A percentile compares a stretch with the other conserved stretches of the same genome.
Evolutionary conservation across 2,113 vertebrate species (phyloP).

Genomic region (Drymodes brunneopygia): DNA sequence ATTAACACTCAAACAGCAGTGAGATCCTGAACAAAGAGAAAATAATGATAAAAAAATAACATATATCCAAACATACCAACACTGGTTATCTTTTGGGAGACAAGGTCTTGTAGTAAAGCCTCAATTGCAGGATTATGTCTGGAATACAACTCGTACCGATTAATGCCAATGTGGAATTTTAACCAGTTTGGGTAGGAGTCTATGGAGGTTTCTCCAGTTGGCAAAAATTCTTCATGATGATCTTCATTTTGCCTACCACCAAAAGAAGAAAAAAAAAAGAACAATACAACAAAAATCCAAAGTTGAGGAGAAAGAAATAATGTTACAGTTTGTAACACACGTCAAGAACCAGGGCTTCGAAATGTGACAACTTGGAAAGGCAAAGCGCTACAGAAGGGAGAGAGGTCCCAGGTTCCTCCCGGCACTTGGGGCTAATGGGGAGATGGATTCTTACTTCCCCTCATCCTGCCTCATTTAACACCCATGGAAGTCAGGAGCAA

Average conservation of each 20-base stretch:
- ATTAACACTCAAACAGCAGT: neutral
- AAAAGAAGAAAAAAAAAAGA: neutral
- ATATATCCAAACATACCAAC: slow-evolving; percentile 82
- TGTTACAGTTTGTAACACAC: neutral
- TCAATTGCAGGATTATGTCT: slow-evolving; percentile 89
- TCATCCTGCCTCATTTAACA: neutral
- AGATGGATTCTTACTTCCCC: neutral
- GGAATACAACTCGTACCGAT: slow-evolving; percentile 94
- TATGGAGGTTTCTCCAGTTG: slow-evolving; percentile 81
- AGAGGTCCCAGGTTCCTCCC: neutral
- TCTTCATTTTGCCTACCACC: slow-evolving; percentile 82
- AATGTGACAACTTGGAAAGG: neutral
- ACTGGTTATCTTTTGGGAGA: slow-evolving; percentile 91
- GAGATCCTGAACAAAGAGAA: neutral
- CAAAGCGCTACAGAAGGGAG: neutral
- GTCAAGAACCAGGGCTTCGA: neutral
- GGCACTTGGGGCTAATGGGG: neutral
- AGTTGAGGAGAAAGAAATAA: neutral
- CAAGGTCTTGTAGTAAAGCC: slow-evolving; percentile 88
- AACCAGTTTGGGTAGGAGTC: slow-evolving; percentile 98
- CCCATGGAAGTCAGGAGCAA: neutral
- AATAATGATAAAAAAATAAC: neutral
- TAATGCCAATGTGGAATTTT: slow-evolving; percentile 97
- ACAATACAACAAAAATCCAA: neutral
- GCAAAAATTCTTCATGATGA: slow-evolving; percentile 80